Conservation (phyloP, 2,888 invertebrate genomes). For the Ectobius pallidus region DNA sequence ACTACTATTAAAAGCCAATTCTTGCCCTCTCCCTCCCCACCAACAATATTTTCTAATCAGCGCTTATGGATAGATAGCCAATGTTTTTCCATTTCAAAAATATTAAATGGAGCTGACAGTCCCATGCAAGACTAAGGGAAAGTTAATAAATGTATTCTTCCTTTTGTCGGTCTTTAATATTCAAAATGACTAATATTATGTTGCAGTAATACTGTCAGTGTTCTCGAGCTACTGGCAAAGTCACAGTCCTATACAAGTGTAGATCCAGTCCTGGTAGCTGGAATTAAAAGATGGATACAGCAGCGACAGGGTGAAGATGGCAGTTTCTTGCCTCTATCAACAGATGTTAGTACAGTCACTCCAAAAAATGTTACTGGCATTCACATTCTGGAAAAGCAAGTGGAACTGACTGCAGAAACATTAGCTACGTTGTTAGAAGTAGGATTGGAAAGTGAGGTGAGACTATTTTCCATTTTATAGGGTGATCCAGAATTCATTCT, state of each 20-base stretch:
- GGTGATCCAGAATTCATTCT: too few species aligned
- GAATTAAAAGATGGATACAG: conserved; percentile 68
- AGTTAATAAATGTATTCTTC: too few species aligned
- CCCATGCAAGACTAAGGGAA: too few species aligned
- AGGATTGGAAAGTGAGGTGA: conserved; percentile 63
- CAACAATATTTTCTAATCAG: too few species aligned
- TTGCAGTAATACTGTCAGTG: conserved; percentile 58
- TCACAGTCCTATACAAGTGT: conserved; percentile 67
- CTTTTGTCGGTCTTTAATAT: too few species aligned
- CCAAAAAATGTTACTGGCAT: background rate
- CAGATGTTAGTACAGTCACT: conserved; percentile 47
- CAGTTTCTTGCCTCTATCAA: conserved; percentile 54
- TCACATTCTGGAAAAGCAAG: conserved; percentile 58
- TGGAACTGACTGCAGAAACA: conserved; percentile 68
- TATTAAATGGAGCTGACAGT: too few species aligned
- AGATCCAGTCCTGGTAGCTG: conserved; percentile 65
- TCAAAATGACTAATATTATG: too few species aligned
- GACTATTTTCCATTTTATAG: too few species aligned
- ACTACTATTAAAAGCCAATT: too few species aligned
- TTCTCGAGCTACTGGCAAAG: conserved; percentile 64
- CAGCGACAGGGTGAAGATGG: conserved; percentile 65
- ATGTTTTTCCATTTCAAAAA: too few species aligned
- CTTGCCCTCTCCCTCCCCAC: too few species aligned
- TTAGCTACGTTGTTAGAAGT: conserved; percentile 65
- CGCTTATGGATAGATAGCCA: too few species aligned